Evolutionary conservation across 92 coral and sea anemone species (phyloP), one percentile per base, ranked within the genome.

Genomic region (Isaurus tuberculatus): DNA sequence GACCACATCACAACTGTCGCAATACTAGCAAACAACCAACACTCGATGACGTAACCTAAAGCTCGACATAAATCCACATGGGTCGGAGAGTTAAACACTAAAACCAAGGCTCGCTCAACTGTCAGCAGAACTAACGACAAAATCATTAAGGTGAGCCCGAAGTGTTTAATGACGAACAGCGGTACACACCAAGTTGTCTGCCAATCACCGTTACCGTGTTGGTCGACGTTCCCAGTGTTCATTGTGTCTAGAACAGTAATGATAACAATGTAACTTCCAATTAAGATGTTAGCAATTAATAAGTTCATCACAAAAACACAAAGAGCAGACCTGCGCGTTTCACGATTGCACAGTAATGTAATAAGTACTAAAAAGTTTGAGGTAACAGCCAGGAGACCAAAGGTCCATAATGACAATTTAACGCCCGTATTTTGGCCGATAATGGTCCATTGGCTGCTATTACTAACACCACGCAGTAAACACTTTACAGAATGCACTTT

Each of bases 391-490:
- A 91, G 84, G 5, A 93, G 86, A 0, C 98, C 98, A 73, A 93
- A 93, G 86, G 98, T 93, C 98, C 98, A 93, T 26, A 93, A 51
- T 14, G 98, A 93, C 17, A 93, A 90, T 65, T 93, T 93, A 19
- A 93, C 95, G 70, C 93, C 98, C 0, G 98, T 92, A 26, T 93
- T 93, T 19, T 91, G 83, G 2, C 98, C 98, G 15, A 93, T 91
- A 61, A 93, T 91, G 22, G 93, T 92, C 30, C 85, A 84, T 79
- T 92, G 79, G 23, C 92, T 84, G 4, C 89, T 89, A 43, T 81
- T 90, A 36, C 87, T 91, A 4, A 70, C 88, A 28, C 88, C 72
- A 14, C 75, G 37, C 0, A 83, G 73, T 15, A 91, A 72, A 3
- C 84, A 88, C 70, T 87, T 66, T 68, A 90, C 90, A 42, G 86